A percentile compares a stretch with the other conserved stretches of the same genome.
Evolutionary conservation across 2,113 vertebrate species (phyloP).

Genomic region (Vicugna pacos): DNA sequence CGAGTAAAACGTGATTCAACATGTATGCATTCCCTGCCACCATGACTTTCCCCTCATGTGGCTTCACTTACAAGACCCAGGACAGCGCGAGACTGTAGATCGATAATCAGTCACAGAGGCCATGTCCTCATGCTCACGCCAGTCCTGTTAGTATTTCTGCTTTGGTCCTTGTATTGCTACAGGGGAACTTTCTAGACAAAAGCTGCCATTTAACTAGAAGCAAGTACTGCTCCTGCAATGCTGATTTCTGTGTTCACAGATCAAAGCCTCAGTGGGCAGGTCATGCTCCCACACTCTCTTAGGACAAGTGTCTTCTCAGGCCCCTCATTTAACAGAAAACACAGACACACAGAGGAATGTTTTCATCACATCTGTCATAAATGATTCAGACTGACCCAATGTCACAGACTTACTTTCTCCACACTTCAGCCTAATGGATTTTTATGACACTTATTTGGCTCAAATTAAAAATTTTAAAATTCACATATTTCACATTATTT

Average conservation of each 20-base stretch:
- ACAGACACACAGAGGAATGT: background rate
- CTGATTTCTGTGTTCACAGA: background rate
- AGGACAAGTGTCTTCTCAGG: background rate
- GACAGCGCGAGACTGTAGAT: background rate
- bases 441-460: conserved; percentile 4
- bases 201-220: conserved; percentile 49
- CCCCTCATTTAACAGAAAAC: conserved; percentile 5
- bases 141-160: conserved; percentile 44
- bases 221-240: background rate
- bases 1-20: background rate
- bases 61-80: background rate
- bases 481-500: background rate
- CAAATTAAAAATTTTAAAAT: background rate
- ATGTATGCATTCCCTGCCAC: background rate
- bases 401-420: background rate
- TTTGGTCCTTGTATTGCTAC: conserved; percentile 40
- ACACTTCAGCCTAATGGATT: background rate
- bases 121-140: background rate
- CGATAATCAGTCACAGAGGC: background rate
- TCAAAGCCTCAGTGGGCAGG: conserved; percentile 3
- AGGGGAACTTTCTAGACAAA: conserved; percentile 68
- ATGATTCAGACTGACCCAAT: background rate
- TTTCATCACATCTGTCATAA: background rate
- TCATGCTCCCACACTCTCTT: background rate
- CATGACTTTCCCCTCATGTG: background rate